Evolutionary conservation across 2,113 vertebrate species (phyloP).

Genomic region (Prietella phreatophila): DNA sequence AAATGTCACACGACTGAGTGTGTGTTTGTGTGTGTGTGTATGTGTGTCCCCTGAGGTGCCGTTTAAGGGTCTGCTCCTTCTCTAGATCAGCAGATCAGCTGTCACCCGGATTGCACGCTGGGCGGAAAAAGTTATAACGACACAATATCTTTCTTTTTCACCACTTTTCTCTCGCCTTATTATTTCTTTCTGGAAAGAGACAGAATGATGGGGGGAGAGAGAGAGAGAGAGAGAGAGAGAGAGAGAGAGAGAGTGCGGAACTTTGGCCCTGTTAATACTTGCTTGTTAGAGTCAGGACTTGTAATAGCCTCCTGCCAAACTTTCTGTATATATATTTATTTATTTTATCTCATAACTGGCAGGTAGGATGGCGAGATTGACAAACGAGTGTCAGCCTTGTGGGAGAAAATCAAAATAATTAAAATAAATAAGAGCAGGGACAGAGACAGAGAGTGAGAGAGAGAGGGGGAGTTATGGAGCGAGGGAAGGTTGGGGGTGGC

Average conservation of each 20-base stretch:
- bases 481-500: background rate
- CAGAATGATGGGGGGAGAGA: background rate
- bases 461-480: background rate
- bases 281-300: conserved; percentile 63
- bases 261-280: conserved; percentile 62
- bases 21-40: conserved; percentile 23
- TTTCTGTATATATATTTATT: conserved; percentile 55
- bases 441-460: conserved; percentile 33
- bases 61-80: conserved; percentile 48
- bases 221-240: conserved; percentile 6
- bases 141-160: conserved; percentile 46
- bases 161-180: conserved; percentile 53
- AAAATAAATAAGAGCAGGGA: conserved; percentile 74
- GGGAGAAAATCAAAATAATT: conserved; percentile 74
- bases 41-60: conserved; percentile 37
- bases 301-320: conserved; percentile 71
- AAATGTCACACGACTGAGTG: conserved; percentile 39
- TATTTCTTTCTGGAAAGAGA: conserved; percentile 50
- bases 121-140: conserved; percentile 51
- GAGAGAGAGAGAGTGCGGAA: conserved; percentile 38
- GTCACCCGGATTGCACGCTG: conserved; percentile 46
- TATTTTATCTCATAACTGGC: conserved; percentile 69
- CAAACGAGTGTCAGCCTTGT: conserved; percentile 76
- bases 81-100: conserved; percentile 53
- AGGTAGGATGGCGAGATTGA: conserved; percentile 68